Conservation (phyloP, 2,888 invertebrate species). For the Phorcus lineatus region DNA sequence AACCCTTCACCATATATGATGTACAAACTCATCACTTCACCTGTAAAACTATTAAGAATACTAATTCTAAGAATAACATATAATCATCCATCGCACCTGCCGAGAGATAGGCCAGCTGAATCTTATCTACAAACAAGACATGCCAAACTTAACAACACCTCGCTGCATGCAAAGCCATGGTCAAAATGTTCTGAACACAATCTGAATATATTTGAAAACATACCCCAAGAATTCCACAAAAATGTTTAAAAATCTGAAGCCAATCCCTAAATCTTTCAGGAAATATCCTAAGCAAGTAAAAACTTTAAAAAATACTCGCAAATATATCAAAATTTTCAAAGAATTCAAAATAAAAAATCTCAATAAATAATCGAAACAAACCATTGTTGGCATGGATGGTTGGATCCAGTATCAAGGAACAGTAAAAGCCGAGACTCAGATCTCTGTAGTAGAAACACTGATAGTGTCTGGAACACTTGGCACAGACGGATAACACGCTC, state of each 20-base stretch:
- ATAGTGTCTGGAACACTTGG: background rate
- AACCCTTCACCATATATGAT: no score
- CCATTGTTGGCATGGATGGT: constrained; percentile 4
- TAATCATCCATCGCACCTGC: no score
- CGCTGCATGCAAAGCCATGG: no score
- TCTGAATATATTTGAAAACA: no score
- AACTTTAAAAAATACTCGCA: background rate
- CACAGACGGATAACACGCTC: background rate
- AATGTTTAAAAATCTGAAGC: background rate
- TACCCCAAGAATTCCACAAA: no score
- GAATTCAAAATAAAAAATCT: background rate
- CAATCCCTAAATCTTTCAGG: background rate
- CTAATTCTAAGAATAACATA: no score
- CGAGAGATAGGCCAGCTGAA: no score
- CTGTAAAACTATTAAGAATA: no score
- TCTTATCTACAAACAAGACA: no score
- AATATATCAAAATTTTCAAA: background rate
- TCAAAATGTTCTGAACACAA: no score
- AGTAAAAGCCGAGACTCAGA: background rate
- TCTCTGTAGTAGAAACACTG: background rate
- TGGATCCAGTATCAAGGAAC: background rate
- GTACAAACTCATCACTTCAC: no score
- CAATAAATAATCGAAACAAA: background rate
- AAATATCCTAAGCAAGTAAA: background rate
- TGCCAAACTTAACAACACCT: no score